Evolutionary conservation across 2,888 invertebrate species (phyloP).

Genomic region (Ethmia dodecea): DNA sequence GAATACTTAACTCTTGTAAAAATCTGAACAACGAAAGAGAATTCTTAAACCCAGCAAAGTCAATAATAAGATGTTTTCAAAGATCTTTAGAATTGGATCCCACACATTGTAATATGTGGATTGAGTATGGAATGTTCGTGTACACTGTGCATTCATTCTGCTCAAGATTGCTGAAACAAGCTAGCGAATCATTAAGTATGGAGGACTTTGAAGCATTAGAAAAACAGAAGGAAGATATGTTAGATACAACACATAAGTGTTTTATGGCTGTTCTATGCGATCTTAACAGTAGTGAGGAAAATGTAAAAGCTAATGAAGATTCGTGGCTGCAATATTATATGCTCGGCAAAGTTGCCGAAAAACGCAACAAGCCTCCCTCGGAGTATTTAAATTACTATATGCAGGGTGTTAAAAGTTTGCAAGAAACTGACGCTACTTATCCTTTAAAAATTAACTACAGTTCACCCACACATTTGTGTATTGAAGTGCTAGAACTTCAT

Average conservation of each 20-base stretch:
- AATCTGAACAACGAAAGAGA: conserved; percentile 78
- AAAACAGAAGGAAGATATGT: conserved; percentile 86
- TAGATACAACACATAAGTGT: conserved; percentile 87
- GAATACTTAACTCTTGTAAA: conserved; percentile 86
- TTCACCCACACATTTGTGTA: conserved; percentile 87
- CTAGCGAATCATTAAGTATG: conserved; percentile 85
- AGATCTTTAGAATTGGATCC: conserved; percentile 87
- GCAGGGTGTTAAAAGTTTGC: conserved; percentile 86
- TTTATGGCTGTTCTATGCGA: conserved; percentile 84
- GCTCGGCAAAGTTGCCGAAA: conserved; percentile 97
- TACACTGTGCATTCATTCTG: conserved; percentile 95
- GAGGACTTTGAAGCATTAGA: conserved; percentile 86
- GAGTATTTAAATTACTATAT: conserved; percentile 88
- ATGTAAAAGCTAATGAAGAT: conserved; percentile 85
- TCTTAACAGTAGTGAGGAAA: conserved; percentile 69
- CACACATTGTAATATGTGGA: conserved; percentile 87
- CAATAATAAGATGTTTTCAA: conserved; percentile 88
- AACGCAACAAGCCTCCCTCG: conserved; percentile 84
- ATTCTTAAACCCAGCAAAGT: conserved; percentile 82
- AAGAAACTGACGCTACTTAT: conserved; percentile 89
- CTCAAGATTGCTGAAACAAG: conserved; percentile 90
- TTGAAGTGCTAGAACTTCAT: conserved; percentile 92
- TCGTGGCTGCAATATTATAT: conserved; percentile 96
- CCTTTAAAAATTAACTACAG: conserved; percentile 92
- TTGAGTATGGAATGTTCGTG: conserved; percentile 93